Base-by-base conservation (phyloP, 2,888 invertebrate genomes). In the Xylocampa areola region DNA sequence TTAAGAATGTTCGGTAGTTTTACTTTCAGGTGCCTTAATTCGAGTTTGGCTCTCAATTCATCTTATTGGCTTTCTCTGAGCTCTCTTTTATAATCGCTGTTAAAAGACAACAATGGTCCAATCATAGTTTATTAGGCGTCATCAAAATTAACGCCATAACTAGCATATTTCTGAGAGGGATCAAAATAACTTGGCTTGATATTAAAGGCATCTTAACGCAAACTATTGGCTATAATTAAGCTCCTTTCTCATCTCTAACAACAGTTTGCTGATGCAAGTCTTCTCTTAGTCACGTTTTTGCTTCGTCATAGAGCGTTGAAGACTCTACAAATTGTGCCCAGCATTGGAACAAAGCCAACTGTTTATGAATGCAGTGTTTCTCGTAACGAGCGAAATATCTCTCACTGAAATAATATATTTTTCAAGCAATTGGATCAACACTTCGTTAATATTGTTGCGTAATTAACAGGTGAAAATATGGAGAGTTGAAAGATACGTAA, bases 331-430 rank as follows among this genome's bases (percentile, higher is more conserved):
- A 86, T 86, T 85, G 82, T 84, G 82, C 84, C 84, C 79, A 70
- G 64, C 74, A 80, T 79, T 91, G 91, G 91, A 85, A 69, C 64
- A 61, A 19, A 59, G 89, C 91, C 91, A 91, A 85, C 82, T 83
- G 84, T 89, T 89, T 89, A 87, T 85, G 82, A 85, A 90, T 88
- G 86, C 87, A 88, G 86, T 84, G 85, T 81, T 81, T 79, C 78
- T 70, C 71, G 82, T 90, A 90, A 90, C 89, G 86, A 89, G 84
- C 76, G 70, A 81, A 84, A 84, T 87, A 81, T 83, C 82, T 81
- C 60, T 58, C 77, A 49, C 69, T 65, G 14, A 47, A 70, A 50
- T 54, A 37, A 60, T 51, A 25, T 40, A 50, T 67, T 68, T 65
- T 55, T 53, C 23, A 49, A 51, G 36, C 13, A 52, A 40, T 59